These are phyloP conservation scores for Phataginus tricuspis DNA, from an alignment of 2,797 vertebrate species.

Conservation along the genomic window DNA sequence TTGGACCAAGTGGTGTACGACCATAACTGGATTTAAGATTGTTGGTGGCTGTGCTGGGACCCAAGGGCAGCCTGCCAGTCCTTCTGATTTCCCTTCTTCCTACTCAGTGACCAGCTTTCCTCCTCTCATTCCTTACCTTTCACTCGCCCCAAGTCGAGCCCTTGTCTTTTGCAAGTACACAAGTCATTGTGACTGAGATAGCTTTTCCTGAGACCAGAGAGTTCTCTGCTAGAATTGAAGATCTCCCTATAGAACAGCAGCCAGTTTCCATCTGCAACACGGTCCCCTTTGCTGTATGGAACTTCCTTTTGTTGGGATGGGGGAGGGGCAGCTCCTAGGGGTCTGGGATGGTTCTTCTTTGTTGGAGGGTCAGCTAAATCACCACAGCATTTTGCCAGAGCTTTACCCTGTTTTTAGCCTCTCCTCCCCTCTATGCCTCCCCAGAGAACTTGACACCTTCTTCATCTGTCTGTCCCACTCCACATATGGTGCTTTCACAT, in stretches of 20 bases:
- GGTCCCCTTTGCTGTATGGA: not conserved
- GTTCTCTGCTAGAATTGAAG: not conserved
- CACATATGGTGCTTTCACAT: conserved; percentile 81
- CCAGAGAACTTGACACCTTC: conserved; percentile 80
- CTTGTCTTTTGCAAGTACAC: not conserved
- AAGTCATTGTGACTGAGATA: not conserved
- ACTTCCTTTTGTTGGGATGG: not conserved
- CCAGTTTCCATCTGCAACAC: not conserved
- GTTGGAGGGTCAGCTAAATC: conserved; percentile 35
- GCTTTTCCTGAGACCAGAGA: not conserved
- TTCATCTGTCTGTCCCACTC: conserved; percentile 79
- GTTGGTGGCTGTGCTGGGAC: too few relatives aligned
- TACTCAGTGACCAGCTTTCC: not conserved
- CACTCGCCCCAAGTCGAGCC: not conserved
- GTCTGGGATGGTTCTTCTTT: not conserved
- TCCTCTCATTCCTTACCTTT: not conserved
- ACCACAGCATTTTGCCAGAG: conserved; percentile 31
- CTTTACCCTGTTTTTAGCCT: conserved; percentile 43
- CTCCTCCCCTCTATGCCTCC: conserved; percentile 38
- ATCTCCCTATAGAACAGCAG: not conserved
- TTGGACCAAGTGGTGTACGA: not conserved
- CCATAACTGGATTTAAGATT: not conserved
- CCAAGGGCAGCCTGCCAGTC: not conserved
- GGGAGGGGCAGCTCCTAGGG: not conserved
- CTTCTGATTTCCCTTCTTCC: not conserved